A percentile compares a stretch with the other conserved stretches of the same genome.
phyloP scores from a whole-genome alignment of 2,113 vertebrate species.

The Daphoenositta chrysoptera region DNA sequence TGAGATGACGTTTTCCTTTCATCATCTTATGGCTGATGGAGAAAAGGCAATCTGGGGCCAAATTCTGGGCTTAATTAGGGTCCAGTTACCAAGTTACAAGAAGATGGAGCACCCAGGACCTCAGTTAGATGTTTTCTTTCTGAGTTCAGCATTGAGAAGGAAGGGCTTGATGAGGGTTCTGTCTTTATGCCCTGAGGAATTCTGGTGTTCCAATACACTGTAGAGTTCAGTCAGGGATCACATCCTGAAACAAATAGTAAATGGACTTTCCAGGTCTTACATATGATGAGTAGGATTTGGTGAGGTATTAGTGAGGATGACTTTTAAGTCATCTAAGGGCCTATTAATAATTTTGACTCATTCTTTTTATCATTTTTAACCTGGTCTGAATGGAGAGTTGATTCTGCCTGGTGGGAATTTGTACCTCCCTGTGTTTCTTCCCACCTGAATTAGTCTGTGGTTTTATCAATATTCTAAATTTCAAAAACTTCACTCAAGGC shows the following conservation, averaged over 20 bases:
- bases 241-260: not conserved
- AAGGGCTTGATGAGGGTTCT: not conserved
- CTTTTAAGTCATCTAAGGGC: not conserved
- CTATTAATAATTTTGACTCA: not conserved
- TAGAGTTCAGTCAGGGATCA: not conserved
- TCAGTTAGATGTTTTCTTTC: not conserved
- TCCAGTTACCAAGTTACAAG: not conserved
- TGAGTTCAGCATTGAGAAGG: rapidly evolving
- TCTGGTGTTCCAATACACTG: not conserved
- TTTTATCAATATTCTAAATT: not conserved
- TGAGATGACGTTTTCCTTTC: not conserved
- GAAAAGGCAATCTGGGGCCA: not conserved
- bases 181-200: not conserved
- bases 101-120: not conserved
- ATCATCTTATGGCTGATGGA: not conserved
- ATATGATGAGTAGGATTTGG: constrained; percentile 39
- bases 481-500: constrained; percentile 30
- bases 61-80: not conserved
- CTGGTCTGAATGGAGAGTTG: not conserved
- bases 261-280: constrained; percentile 33
- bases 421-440: not conserved
- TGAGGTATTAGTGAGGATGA: constrained; percentile 45
- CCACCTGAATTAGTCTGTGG: not conserved
- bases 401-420: not conserved
- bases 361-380: constrained; percentile 38